Percentiles rank a stretch among this genome's conserved stretches.
phyloP scores from a whole-genome alignment of 2,797 vertebrate genomes.

The Buceros bicornis region DNA sequence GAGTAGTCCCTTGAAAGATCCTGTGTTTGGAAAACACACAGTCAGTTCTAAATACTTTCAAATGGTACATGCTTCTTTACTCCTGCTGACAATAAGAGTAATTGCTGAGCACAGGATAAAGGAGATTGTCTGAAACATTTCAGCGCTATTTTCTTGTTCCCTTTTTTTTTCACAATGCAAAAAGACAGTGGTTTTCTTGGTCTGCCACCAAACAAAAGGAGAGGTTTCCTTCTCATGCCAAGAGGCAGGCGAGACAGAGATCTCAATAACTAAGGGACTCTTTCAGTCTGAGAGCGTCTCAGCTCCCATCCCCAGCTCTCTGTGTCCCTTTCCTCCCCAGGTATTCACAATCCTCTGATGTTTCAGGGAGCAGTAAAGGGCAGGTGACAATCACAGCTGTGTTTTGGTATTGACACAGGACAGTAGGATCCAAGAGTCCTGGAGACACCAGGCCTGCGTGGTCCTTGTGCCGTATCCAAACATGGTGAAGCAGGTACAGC shows the following conservation, averaged over 20 bases:
- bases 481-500: neutral
- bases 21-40: conserved; percentile 31
- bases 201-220: neutral
- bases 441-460: accelerated
- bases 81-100: conserved; percentile 46
- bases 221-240: neutral
- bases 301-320: neutral
- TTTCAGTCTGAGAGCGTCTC: neutral
- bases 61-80: conserved; percentile 2
- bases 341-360: neutral
- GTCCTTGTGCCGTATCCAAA: neutral
- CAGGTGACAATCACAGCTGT: neutral
- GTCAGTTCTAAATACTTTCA: conserved; percentile 19
- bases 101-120: neutral
- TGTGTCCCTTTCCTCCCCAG: neutral
- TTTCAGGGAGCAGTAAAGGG: neutral
- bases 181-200: neutral
- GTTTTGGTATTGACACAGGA: neutral
- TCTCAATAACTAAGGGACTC: neutral
- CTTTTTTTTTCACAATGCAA: neutral
- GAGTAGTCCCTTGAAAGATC: conserved; percentile 35
- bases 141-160: neutral
- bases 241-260: neutral
- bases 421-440: neutral
- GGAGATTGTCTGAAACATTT: conserved; percentile 26